Base-by-base conservation (phyloP, 2,113 vertebrate genomes). In the Dicentrarchus labrax region DNA sequence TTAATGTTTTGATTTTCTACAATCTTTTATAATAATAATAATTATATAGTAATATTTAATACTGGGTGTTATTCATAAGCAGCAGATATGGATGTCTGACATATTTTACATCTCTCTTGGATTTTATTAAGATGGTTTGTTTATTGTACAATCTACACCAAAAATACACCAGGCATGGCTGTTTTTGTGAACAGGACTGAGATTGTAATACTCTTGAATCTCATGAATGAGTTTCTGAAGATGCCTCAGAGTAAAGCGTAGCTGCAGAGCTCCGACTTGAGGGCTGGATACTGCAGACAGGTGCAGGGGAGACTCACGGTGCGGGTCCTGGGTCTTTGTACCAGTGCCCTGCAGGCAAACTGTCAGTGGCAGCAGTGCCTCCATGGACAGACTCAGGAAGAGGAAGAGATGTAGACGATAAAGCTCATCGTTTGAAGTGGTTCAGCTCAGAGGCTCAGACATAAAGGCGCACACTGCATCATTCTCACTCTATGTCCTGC, bases 391-490 rank as follows among this genome's bases (percentile, higher is more conserved):
- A 85, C 75, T 82, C 82, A 51, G 86, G 77, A 88, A 87, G 62
- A 83, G 91, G 91, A 92, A 92, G 82, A 84, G 91, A 92, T 91
- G 78, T 10, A 88, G 91, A 89, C 61, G 71, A 93, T 91, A 91
- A 90, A 90, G 88, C 80, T 24, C 12, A 39, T 69, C 66, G 65
- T 94, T 92, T 92, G 88, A 94, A 91, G 88, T 87, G 81, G 89
- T 88, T 88, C 77, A 81, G 85, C 68, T 91, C 62, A 78, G 81
- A 85, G 78, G 59, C 76, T 80, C 76, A 87, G 68, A 86, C 82
- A 82, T 47, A 72, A 88, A 86, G 83, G 70, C 77, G 74, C 68
- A 84, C 9, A 19, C 38, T 66, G 74, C 59, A 51, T 76, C 86
- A 66, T 73, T 78, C 73, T 84, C 72, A 41, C 81, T 74, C 57